A percentile compares a stretch with the other conserved stretches of the same genome.
phyloP scores from a whole-genome alignment of 2,888 invertebrate species.

The Adineta ricciae region DNA sequence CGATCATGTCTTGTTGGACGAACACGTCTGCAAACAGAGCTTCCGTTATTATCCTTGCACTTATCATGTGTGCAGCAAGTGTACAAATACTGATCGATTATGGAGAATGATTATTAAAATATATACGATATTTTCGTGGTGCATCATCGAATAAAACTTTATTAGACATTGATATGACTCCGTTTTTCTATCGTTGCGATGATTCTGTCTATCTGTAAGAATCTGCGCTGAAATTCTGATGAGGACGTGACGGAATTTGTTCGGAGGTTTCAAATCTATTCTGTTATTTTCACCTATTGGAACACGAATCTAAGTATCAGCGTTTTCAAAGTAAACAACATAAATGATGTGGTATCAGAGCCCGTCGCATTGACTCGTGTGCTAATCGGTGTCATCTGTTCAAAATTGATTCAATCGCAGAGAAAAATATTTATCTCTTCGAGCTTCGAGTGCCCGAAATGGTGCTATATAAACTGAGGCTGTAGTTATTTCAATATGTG shows the following conservation, averaged over 20 bases:
- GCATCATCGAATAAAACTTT: neutral
- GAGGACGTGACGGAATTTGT: too few species aligned
- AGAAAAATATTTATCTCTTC: too few species aligned
- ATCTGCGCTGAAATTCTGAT: too few species aligned
- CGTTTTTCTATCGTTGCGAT: neutral
- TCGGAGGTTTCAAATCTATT: too few species aligned
- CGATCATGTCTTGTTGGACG: constrained; percentile 39
- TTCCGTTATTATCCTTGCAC: constrained; percentile 49
- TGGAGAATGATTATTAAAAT: constrained; percentile 51
- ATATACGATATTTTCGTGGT: too few species aligned
- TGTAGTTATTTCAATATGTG: constrained; percentile 51
- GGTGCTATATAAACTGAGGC: too few species aligned
- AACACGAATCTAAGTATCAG: constrained; percentile 41
- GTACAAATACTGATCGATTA: constrained; percentile 36
- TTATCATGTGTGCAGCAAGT: constrained; percentile 45
- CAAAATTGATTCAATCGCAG: too few species aligned
- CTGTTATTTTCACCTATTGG: too few species aligned
- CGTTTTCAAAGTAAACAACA: constrained; percentile 51
- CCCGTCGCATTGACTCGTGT: constrained; percentile 50
- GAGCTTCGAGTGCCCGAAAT: too few species aligned
- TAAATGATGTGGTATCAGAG: constrained; percentile 53
- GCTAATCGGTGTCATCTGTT: constrained; percentile 44
- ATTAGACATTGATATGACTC: neutral
- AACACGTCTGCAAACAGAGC: constrained; percentile 51
- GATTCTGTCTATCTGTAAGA: constrained; percentile 35